Evolutionary conservation across 2,113 vertebrate genomes (phyloP).

Genomic region (Scomber scombrus): DNA sequence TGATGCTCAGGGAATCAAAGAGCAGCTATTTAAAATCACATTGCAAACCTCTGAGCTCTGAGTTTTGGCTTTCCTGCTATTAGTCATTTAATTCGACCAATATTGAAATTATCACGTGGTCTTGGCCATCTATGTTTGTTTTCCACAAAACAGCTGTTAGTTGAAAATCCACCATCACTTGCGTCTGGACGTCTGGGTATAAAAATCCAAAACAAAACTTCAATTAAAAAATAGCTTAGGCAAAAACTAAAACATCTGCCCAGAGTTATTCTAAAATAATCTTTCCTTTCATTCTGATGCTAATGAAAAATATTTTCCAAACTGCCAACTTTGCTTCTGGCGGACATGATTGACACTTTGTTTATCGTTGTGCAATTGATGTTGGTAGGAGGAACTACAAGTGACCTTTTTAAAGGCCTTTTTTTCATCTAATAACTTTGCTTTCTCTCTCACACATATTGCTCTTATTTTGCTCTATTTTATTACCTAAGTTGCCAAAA

Average conservation of each 20-base stretch:
- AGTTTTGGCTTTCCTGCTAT: conserved; percentile 15
- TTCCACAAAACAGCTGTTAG: conserved; percentile 29
- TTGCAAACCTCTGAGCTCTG: conserved; percentile 24
- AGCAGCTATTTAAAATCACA: conserved; percentile 19
- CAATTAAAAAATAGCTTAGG: conserved; percentile 8
- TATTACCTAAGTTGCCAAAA: conserved; percentile 28
- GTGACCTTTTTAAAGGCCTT: background rate
- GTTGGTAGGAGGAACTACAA: background rate
- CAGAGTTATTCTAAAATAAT: conserved; percentile 17
- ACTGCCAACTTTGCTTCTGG: conserved; percentile 31
- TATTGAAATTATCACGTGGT: conserved; percentile 31
- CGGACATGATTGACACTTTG: conserved; percentile 18
- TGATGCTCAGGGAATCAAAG: conserved; percentile 28
- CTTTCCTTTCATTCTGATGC: conserved; percentile 15
- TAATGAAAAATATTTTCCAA: conserved; percentile 47
- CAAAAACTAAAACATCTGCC: conserved; percentile 30
- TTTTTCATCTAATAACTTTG: background rate
- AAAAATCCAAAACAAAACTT: conserved; percentile 15
- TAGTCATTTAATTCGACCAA: conserved; percentile 16
- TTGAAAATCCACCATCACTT: conserved; percentile 3
- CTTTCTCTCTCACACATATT: conserved; percentile 16
- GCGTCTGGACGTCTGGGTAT: conserved; percentile 21
- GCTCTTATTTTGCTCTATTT: conserved; percentile 26
- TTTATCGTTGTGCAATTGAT: background rate
- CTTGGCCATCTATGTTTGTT: background rate